Percentiles rank a stretch among this genome's conserved stretches.
Evolutionary conservation across 1,140 invertebrate species (phyloP).

Genomic region (Danaus plexippus): DNA sequence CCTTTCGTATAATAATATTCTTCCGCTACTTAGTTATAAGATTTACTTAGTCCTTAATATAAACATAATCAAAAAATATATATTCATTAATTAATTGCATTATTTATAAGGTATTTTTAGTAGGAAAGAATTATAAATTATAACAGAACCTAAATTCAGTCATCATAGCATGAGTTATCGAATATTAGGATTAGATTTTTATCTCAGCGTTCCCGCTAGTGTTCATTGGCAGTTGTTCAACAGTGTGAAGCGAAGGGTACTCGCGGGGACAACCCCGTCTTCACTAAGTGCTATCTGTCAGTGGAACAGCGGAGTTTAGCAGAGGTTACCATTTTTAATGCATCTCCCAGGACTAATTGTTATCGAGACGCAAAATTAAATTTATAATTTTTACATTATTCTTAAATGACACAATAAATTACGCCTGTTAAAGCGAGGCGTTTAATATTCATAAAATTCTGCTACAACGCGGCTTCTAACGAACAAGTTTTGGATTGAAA

Average conservation of each 20-base stretch:
- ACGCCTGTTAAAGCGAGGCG: no score
- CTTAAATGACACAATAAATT: not conserved
- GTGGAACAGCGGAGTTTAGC: conserved; percentile 44
- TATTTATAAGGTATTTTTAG: no score
- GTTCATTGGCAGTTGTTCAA: conserved; percentile 58
- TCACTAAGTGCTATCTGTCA: conserved; percentile 61
- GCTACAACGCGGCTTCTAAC: not conserved
- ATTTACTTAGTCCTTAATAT: not conserved
- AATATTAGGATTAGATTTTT: no score
- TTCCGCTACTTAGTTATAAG: no score
- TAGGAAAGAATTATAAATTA: no score
- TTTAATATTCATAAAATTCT: no score
- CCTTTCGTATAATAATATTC: no score
- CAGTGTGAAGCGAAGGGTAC: conserved; percentile 52
- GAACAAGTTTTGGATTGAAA: conserved; percentile 10
- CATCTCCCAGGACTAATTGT: conserved; percentile 42
- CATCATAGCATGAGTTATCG: no score
- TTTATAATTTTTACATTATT: conserved; percentile 6
- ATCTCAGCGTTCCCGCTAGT: no score
- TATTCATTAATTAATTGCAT: not conserved
- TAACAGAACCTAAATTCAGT: no score
- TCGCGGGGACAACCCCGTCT: conserved; percentile 57
- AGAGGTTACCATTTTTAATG: conserved; percentile 47
- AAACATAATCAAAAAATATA: conserved; percentile 1
- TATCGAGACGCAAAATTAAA: conserved; percentile 25